These are phyloP conservation scores for Geotrupes spiniger DNA, from an alignment of 2,888 invertebrate genomes.

Conservation along the genomic window DNA sequence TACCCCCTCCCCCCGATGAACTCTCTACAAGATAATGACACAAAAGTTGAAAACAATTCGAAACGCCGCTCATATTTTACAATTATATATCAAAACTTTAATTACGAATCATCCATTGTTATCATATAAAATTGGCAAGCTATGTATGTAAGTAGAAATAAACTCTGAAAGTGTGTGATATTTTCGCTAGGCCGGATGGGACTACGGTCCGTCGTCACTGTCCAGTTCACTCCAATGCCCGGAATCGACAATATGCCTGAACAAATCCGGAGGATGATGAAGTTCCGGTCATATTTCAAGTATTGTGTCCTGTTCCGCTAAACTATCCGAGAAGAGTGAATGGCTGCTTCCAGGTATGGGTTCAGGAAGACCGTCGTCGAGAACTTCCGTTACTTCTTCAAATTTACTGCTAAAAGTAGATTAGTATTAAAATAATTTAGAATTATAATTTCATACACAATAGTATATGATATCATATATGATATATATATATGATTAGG, in stretches of 20 bases:
- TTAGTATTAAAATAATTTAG: background rate
- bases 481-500: too few species aligned
- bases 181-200: background rate
- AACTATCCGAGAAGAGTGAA: constrained; percentile 44
- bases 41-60: too few species aligned
- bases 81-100: too few species aligned
- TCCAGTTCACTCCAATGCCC: constrained; percentile 42
- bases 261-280: constrained; percentile 40
- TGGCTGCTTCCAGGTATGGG: constrained; percentile 47
- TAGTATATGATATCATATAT: too few species aligned
- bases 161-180: background rate
- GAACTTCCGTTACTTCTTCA: constrained; percentile 47
- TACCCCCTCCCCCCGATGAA: too few species aligned
- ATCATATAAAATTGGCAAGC: constrained; percentile 1
- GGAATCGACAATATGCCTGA: constrained; percentile 42
- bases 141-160: background rate
- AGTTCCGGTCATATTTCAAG: constrained; percentile 49
- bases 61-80: too few species aligned
- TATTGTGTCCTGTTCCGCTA: constrained; percentile 43
- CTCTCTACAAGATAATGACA: too few species aligned
- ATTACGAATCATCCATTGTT: background rate
- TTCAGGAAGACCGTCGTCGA: constrained; percentile 47
- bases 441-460: too few species aligned
- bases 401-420: constrained; percentile 43
- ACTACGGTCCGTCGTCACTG: constrained; percentile 16